Evolutionary conservation across 2,113 vertebrate genomes (phyloP).

Genomic region (Lota lota): DNA sequence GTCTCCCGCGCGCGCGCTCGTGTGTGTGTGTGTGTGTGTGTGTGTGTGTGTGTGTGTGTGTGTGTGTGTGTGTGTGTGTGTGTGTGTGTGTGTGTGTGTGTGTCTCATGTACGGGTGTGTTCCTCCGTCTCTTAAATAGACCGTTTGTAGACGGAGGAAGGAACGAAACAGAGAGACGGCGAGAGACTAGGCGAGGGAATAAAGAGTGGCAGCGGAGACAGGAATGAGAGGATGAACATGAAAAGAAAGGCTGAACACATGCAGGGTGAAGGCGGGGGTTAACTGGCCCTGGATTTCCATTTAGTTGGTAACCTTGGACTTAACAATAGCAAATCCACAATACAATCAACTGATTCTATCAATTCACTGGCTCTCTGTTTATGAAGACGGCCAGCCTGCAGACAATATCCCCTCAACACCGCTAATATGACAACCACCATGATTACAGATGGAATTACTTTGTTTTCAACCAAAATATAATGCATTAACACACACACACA

Average conservation of each 20-base stretch:
- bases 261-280: conserved; percentile 21
- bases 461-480: conserved; percentile 28
- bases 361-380: conserved; percentile 28
- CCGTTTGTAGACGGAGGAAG: conserved; percentile 31
- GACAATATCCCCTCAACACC: conserved; percentile 46
- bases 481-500: conserved; percentile 7
- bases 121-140: conserved; percentile 49
- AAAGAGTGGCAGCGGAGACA: conserved; percentile 19
- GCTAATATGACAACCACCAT: conserved; percentile 50
- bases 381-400: conserved; percentile 28
- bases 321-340: conserved; percentile 22
- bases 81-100: not conserved
- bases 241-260: conserved; percentile 4
- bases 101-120: conserved; percentile 25
- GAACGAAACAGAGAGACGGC: conserved; percentile 23
- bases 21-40: conserved; percentile 35
- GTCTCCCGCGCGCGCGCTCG: conserved; percentile 34
- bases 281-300: conserved; percentile 42
- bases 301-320: conserved; percentile 38
- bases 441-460: conserved; percentile 30
- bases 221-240: conserved; percentile 15
- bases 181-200: conserved; percentile 25
- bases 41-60: conserved; percentile 1
- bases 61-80: conserved; percentile 5
- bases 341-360: conserved; percentile 2